Evolutionary conservation across 2,113 vertebrate genomes (phyloP), one percentile per base, ranked within the genome.

Genomic region (Plecturocebus donacophilus): DNA sequence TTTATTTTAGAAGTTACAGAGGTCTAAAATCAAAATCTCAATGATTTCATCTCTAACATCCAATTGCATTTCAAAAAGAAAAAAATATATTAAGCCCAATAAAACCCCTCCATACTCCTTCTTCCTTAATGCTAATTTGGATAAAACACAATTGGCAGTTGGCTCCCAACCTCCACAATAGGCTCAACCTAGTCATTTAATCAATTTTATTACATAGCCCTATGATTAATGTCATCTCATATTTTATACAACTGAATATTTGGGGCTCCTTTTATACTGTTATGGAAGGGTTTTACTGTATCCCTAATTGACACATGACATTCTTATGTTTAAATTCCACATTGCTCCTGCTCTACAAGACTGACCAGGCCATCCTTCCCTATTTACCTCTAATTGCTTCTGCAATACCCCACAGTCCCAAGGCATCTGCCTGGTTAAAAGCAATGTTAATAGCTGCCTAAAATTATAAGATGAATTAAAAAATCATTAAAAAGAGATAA

Each of bases 401-500:
- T 70, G 2, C 40, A 42, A 93, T 71, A 85, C 76, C 10, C 70
- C 92, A 90, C 14, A 81, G 11, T 64, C 11, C 42, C 20, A 47
- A 30, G 20, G 52, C 21, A 84, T 25, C 47, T 75, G 21, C 47
- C 76, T 40, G 3, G 20, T n/a, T 90, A 91, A 92, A 75, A 88
- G 47, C 32, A 45, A 75, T 35, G 54, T 25, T 83, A 81, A 84
- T 13, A 49, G 27, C 38, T 87, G 16, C 82, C 12, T 90, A 87
- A 95, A 94, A 64, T 70, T 91, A 70, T 64, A 77, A 92, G 17
- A 54, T 89, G 32, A 87, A 96, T 80, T 64, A 70, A 87, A 94
- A 45, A 30, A 71, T 49, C 40, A 73, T 66, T 93, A 76, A 79
- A 91, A 90, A 97, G 49, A 92, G 45, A n/a, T 21, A 87, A 9